Base-by-base conservation (phyloP, 2,113 vertebrate species). In the Marmota monax region DNA sequence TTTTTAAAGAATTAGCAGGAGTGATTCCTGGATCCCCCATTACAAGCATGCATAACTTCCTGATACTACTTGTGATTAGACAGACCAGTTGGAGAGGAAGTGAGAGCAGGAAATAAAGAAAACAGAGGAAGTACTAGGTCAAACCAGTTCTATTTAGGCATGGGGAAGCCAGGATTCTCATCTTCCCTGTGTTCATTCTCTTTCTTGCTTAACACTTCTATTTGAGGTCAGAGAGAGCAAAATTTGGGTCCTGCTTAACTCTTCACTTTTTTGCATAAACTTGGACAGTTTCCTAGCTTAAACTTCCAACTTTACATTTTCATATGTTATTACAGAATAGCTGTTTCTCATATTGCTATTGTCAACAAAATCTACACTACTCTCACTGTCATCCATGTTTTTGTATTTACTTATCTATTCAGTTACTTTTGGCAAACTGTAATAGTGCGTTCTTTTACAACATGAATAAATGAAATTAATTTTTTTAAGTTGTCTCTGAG, bases 1-100 rank as follows among this genome's bases (percentile, higher is more conserved):
- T 37, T 84, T 94, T 88, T 82, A 65, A 90, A 90, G 42, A 13
- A 56, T 77, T 39, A 7, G 65, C 32, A 42, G 17, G 84, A 74
- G 8, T 80, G 45, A 72, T 84, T 76, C 18, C 23, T 63, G 39
- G 25, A 4, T 80, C 7, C 4, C 29, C 83, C 8, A 17, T 32
- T 93, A 70, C 11, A 94, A 63, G 23, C 7, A 61, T 25, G 20
- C 56, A 23, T 23, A 23, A 16, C 2, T 29, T 63, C 61, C 79
- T 78, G 79, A 37, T 65, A 32, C 2, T 76, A 32, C 3, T 29
- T 92, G 53, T 76, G 17, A 83, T n/a, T 1, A 8, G 11, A 72
- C 2, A 45, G 39, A 61, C 12, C 4, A 25, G 3, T 7, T 23
- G 45, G 32, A 51, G 7, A 74, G 17, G 27, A 53, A 67, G 74